Evolutionary conservation across 2,113 vertebrate genomes (phyloP).

Genomic region (Heterochromis multidens): DNA sequence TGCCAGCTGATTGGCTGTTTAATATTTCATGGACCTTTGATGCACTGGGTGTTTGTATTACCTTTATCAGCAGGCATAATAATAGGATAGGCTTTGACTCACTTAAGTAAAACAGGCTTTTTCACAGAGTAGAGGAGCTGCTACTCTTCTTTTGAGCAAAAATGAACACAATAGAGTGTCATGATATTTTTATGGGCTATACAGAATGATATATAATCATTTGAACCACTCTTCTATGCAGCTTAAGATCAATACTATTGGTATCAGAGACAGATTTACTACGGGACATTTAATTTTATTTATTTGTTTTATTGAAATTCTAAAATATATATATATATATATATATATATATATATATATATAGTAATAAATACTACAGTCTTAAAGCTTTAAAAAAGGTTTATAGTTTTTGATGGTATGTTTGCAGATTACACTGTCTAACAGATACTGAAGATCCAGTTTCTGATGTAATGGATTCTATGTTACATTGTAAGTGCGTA

Average conservation of each 20-base stretch:
- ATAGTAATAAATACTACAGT: too few relatives aligned
- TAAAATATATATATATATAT: rapidly evolving
- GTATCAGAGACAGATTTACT: not conserved
- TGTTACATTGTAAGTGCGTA: not conserved
- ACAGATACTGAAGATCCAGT: not conserved
- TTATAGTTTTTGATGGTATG: not conserved
- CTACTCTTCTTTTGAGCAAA: not conserved
- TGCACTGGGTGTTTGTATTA: slow-evolving; percentile 68
- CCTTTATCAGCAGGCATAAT: slow-evolving; percentile 69
- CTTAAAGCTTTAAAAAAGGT: too few relatives aligned
- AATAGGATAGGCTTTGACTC: slow-evolving; percentile 67
- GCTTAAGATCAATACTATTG: not conserved
- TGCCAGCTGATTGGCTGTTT: slow-evolving; percentile 80
- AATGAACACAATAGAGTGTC: not conserved
- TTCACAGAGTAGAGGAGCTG: slow-evolving; percentile 29
- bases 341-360: rapidly evolving
- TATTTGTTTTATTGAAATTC: too few relatives aligned
- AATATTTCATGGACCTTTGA: slow-evolving; percentile 78
- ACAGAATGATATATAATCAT: not conserved
- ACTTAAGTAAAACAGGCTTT: slow-evolving; percentile 56
- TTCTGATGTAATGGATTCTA: not conserved
- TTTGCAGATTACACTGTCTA: not conserved
- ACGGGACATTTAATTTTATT: not conserved
- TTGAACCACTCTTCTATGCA: not conserved
- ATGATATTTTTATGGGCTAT: not conserved